Percentiles rank a stretch among this genome's conserved stretches.
These are phyloP conservation scores for Meandrusa payeni DNA, from an alignment of 2,888 invertebrate species.

Conservation along the genomic window DNA sequence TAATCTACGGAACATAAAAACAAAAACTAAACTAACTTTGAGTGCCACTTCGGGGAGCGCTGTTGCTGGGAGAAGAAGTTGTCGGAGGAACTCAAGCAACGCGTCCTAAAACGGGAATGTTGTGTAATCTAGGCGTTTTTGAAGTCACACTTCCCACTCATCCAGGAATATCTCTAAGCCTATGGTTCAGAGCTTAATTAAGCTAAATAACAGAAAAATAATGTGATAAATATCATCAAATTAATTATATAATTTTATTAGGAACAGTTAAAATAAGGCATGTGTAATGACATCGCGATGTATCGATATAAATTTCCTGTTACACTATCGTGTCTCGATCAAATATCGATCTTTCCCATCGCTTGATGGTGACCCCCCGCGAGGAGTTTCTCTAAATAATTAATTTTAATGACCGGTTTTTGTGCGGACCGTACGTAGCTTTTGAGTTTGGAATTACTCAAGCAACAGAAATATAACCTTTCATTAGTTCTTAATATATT, in stretches of 20 bases:
- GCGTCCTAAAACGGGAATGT: no score
- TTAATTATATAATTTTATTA: constrained; percentile 21
- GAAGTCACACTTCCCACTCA: no score
- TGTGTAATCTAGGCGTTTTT: no score
- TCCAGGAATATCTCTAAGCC: no score
- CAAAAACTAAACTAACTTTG: no score
- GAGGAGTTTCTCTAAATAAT: constrained; percentile 35
- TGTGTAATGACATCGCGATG: constrained; percentile 19
- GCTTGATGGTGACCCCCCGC: constrained; percentile 34
- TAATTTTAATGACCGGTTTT: constrained; percentile 38
- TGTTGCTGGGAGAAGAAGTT: no score
- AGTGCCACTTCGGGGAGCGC: no score
- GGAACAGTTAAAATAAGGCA: constrained; percentile 19
- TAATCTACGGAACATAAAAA: no score
- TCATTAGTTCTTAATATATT: no score
- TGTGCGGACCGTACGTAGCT: constrained; percentile 12
- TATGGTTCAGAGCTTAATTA: no score
- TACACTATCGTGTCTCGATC: constrained; percentile 29
- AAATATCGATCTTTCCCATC: constrained; percentile 28
- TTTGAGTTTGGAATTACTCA: constrained; percentile 10
- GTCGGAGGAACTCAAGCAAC: no score
- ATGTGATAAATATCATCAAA: constrained; percentile 13
- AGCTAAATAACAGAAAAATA: background rate
- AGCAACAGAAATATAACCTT: background rate
- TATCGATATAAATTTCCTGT: constrained; percentile 26